Conservation (phyloP, 2,797 vertebrate species). For the Meda fulgida region DNA sequence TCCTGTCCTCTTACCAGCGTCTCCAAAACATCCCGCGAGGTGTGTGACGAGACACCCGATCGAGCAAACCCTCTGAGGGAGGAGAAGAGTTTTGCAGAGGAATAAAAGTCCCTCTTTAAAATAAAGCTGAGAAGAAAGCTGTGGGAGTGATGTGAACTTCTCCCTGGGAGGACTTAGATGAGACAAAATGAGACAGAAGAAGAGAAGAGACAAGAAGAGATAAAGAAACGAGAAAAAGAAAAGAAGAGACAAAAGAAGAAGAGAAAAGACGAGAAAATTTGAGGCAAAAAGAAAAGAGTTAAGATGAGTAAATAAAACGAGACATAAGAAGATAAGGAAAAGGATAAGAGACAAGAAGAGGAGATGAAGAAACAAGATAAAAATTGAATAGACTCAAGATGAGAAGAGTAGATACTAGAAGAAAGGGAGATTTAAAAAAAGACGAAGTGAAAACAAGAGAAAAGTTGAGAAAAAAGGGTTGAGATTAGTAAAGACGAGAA, state of each 20-base stretch:
- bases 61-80: constrained; percentile 27
- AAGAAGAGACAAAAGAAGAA: neutral
- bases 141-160: neutral
- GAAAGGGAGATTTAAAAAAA: neutral
- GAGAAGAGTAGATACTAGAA: neutral
- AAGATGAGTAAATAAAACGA: neutral
- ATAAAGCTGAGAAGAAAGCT: constrained; percentile 13
- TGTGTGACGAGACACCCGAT: constrained; percentile 39
- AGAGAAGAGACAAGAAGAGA: neutral
- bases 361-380: neutral
- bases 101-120: neutral
- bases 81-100: constrained; percentile 2
- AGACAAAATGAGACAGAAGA: constrained; percentile 15
- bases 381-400: neutral
- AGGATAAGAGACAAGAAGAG: neutral
- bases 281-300: neutral
- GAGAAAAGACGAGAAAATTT: neutral
- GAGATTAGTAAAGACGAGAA: neutral
- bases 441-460: neutral
- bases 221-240: too few relatives aligned
- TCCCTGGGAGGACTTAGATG: constrained; percentile 30
- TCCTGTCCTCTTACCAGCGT: neutral
- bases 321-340: neutral
- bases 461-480: neutral
- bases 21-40: constrained; percentile 24